phyloP scores from a whole-genome alignment of 2,113 vertebrate species.

The Ageneiosus marmoratus region DNA sequence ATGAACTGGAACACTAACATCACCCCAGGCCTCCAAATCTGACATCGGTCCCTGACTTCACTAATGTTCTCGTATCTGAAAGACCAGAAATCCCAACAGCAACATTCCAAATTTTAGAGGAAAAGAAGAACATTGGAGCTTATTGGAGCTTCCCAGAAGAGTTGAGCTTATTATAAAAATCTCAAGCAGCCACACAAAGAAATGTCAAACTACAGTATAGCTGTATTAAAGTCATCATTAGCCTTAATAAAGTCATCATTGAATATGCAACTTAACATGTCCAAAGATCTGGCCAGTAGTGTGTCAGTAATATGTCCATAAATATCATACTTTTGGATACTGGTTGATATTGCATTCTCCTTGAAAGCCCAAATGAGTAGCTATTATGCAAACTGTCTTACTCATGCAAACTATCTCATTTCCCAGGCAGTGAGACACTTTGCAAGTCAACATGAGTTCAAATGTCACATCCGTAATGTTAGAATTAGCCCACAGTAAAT shows the following conservation, averaged over 20 bases:
- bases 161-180: too few species aligned
- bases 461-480: neutral
- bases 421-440: neutral
- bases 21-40: too few species aligned
- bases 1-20: too few species aligned
- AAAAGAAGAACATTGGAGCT: too few species aligned
- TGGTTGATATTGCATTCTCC: neutral
- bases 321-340: neutral
- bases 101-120: too few species aligned
- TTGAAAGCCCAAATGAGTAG: neutral
- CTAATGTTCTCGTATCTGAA: too few species aligned
- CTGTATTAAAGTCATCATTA: neutral
- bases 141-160: too few species aligned
- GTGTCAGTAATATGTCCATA: neutral
- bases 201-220: too few species aligned
- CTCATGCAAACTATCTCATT: slow-evolving; percentile 6
- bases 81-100: too few species aligned
- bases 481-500: neutral
- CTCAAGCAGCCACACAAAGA: neutral
- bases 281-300: neutral
- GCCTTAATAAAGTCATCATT: neutral
- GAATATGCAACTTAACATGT: neutral
- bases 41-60: too few species aligned
- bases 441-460: slow-evolving; percentile 7
- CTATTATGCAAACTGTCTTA: neutral